Percentiles rank a stretch among this genome's conserved stretches.
phyloP scores from a whole-genome alignment of 1,140 invertebrate genomes.

The Pseudobourletiella spinata region DNA sequence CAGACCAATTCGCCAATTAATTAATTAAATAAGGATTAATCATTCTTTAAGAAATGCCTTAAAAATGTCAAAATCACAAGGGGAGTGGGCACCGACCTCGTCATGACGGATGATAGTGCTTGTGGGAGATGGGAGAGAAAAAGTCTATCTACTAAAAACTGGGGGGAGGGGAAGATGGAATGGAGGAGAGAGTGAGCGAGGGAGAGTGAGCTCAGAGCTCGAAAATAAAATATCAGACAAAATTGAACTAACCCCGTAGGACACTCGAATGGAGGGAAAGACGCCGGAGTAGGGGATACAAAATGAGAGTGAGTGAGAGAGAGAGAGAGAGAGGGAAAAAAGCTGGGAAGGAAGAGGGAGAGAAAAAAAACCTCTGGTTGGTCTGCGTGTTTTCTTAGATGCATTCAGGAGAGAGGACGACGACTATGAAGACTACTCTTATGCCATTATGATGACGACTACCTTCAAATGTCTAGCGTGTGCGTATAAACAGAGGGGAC shows the following conservation, averaged over 20 bases:
- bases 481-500: too few relatives aligned
- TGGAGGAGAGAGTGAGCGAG: background rate
- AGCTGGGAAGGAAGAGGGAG: background rate
- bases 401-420: constrained; percentile 8
- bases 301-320: constrained; percentile 9
- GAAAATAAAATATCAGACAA: constrained; percentile 20
- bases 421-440: constrained; percentile 2
- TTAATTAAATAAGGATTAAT: too few relatives aligned
- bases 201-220: constrained; percentile 1
- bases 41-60: too few relatives aligned
- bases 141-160: background rate
- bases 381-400: constrained; percentile 12
- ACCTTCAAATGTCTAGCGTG: too few relatives aligned
- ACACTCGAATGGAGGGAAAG: constrained; percentile 3
- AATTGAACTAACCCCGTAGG: constrained; percentile 16
- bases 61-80: too few relatives aligned
- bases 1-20: too few relatives aligned
- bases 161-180: background rate
- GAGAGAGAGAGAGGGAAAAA: background rate
- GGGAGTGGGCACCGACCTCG: too few relatives aligned
- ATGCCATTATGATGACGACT: constrained; percentile 2
- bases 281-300: background rate
- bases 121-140: too few relatives aligned
- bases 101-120: constrained; percentile 3
- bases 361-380: constrained; percentile 11